These are phyloP conservation scores for Phalacrocorax carbo DNA, from an alignment of 2,113 vertebrate species.

Conservation along the genomic window DNA sequence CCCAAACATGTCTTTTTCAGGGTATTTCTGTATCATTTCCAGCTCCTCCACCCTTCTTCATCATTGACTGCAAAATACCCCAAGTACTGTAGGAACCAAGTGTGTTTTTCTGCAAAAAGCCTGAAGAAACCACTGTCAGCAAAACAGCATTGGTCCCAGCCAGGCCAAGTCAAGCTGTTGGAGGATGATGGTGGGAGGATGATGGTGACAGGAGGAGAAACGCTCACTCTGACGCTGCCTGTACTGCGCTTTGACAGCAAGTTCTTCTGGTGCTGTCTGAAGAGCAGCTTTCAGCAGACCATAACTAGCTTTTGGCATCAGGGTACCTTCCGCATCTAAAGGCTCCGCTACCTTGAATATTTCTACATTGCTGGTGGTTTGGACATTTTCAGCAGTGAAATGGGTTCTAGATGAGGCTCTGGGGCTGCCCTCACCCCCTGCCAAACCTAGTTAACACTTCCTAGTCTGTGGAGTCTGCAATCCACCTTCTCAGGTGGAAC, in stretches of 20 bases:
- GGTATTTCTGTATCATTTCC: neutral
- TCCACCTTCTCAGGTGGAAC: neutral
- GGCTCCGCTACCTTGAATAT: neutral
- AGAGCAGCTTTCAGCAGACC: neutral
- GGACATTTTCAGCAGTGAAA: neutral
- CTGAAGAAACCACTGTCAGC: neutral
- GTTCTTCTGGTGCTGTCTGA: neutral
- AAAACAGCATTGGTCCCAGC: neutral
- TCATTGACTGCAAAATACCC: neutral
- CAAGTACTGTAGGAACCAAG: neutral
- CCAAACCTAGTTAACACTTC: neutral
- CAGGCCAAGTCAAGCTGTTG: neutral
- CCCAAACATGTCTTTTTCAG: neutral
- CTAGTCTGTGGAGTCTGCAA: neutral
- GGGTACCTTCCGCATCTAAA: neutral
- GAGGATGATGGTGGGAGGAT: neutral
- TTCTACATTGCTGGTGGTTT: neutral
- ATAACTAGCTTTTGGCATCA: neutral
- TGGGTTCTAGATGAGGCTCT: neutral
- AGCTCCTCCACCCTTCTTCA: neutral
- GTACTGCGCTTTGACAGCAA: accelerated
- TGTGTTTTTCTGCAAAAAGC: neutral
- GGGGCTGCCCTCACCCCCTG: neutral
- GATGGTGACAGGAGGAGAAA: neutral
- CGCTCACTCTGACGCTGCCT: neutral